Evolutionary conservation across 2,888 invertebrate genomes (phyloP), one percentile per base, ranked within the genome.

Genomic region (Chamaedrilus cognettii): DNA sequence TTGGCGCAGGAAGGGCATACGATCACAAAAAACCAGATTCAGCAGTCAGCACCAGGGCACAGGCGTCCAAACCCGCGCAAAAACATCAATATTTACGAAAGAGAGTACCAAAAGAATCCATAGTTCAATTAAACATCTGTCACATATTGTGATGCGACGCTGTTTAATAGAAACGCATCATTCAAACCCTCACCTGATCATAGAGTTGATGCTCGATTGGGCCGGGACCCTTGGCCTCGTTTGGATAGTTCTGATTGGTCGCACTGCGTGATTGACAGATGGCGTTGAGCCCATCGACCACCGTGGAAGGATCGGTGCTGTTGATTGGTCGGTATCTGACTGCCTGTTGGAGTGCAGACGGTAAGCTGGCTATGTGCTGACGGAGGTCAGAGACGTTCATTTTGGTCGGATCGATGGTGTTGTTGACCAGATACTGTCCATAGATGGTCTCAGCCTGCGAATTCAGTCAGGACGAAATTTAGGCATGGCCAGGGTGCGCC

Each of bases 361-460:
- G 60, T 35, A 60, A 42, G 2, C 33, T 60, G 1, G 31, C 23
- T 4, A 60, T 2, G 15, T 34, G 19, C 26, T 42, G n/a, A 11
- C 19, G n/a, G 28, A 60, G 60, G 5, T 15, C 0, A 2, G 1
- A 35, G 2, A 42, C 2, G n/a, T 2, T 33, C 60, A 35, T 60
- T 42, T 60, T 60, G n/a, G 34, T 15, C 28, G 15, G n/a, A 7
- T 60, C 60, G 5, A 60, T 42, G 19, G 42, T 7, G 19, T 42
- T 42, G 42, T 42, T 42, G 19, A 11, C 19, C 42, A 42, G 42
- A 42, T 42, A 42, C 42, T 19, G 42, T 19, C 42, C 42, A 19
- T 42, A 42, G 19, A 42, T 19, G 11, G 42, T 19, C 19, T 42
- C 42, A 11, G 42, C 42, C 42, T 42, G 42, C 7, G 7, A n/a